Evolutionary conservation across 2,888 invertebrate genomes (phyloP), one percentile per base, ranked within the genome.

Genomic region (Cerastoderma edule): DNA sequence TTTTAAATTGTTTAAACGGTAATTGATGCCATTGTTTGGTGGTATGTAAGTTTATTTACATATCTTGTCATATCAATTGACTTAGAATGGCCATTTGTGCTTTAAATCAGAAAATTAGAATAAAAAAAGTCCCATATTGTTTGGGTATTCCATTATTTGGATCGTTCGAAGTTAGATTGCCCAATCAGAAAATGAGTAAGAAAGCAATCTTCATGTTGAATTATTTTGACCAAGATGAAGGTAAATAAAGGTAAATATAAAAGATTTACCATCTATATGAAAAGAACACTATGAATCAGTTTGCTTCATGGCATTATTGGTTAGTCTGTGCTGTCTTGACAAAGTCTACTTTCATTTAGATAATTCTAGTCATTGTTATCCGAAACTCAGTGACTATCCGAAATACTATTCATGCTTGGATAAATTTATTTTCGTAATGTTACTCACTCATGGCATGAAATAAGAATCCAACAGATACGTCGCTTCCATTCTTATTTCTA

Each of bases 371-470:
- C 57, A 33, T 35, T 44, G 22, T 24, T 63, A 13, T 39, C 44
- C 39, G 63, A 63, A 63, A 63, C 24, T 24, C 28, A 24, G 8
- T 19, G 1, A 4, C 8, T 32, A n/a, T 57, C 57, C 57, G 57
- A 8, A 32, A 13, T 57, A 32, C n/a, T 8, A 53, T n/a, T 22
- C 27, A 2, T 6, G 3, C 10, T 53, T n/a, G 4, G 2, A 8
- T 2, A 33, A 60, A 1, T 28, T 19, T 46, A n/a, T n/a, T n/a
- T n/a, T n/a, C n/a, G n/a, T n/a, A n/a, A n/a, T 63, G 27, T 27
- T 5, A 46, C 64, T 65, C 48, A 65, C 64, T 44, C 64, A 65
- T 65, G 28, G 64, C 44, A 27, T 65, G 22, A 46, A 65, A 65
- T 27, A 65, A 46, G 30, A 65, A 65, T 2, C 64, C 64, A 13